Evolutionary conservation across 2,113 vertebrate genomes (phyloP).

Genomic region (Polypterus bichir): DNA sequence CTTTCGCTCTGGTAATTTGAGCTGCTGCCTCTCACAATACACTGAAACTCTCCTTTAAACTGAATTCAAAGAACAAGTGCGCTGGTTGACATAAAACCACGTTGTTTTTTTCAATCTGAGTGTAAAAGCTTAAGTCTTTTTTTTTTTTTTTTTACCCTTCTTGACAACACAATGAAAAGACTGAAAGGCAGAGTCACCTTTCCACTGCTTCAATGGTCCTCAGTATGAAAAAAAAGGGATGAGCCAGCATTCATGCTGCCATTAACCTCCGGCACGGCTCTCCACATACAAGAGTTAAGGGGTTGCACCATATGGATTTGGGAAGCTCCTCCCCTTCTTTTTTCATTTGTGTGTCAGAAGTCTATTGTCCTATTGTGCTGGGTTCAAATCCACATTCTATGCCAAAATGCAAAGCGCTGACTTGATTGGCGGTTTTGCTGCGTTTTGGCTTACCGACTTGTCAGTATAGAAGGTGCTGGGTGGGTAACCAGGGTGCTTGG

Average conservation of each 20-base stretch:
- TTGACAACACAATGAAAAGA: conserved; percentile 31
- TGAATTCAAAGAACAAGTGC: no score
- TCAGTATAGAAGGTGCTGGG: conserved; percentile 30
- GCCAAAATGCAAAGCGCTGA: conserved; percentile 24
- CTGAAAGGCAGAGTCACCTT: conserved; percentile 32
- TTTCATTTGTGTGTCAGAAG: conserved; percentile 12
- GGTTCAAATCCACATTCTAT: conserved; percentile 42
- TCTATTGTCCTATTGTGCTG: conserved; percentile 42
- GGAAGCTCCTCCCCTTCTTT: conserved; percentile 35
- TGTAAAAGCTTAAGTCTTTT: conserved; percentile 25
- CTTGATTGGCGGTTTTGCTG: conserved; percentile 45
- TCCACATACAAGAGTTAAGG: conserved; percentile 37
- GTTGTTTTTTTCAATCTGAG: conserved; percentile 33
- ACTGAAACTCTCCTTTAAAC: no score
- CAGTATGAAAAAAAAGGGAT: conserved; percentile 27
- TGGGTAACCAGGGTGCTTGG: conserved; percentile 32
- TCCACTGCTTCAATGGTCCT: conserved; percentile 19
- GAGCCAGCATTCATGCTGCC: conserved; percentile 37
- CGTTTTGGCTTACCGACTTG: conserved; percentile 27
- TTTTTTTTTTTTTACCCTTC: background rate
- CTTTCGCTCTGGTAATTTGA: no score
- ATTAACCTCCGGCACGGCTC: conserved; percentile 40
- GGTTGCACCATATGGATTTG: conserved; percentile 38
- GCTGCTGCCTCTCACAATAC: no score
- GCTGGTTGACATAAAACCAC: no score